Evolutionary conservation across 1,140 invertebrate genomes (phyloP).

Genomic region (Aphelenchoides besseyi): DNA sequence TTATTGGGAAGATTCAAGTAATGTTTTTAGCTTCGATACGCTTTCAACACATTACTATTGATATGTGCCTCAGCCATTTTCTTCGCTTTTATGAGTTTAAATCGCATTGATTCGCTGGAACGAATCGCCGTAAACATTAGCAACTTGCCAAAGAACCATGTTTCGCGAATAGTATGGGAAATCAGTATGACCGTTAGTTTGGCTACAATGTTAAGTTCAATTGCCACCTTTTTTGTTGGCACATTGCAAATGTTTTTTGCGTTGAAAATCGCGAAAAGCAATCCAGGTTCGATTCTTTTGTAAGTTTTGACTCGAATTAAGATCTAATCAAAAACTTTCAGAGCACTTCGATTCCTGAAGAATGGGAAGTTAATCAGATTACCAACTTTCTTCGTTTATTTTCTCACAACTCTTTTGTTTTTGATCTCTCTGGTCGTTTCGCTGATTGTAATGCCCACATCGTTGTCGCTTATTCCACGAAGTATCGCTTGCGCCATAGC

Average conservation of each 20-base stretch:
- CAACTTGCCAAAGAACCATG: background rate
- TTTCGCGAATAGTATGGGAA: background rate
- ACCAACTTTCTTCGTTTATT: constrained; percentile 4
- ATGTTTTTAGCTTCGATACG: constrained; percentile 2
- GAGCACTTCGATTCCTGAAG: constrained; percentile 4
- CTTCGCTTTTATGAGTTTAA: constrained; percentile 17
- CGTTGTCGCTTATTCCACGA: background rate
- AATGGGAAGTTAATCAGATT: background rate
- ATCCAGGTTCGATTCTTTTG: background rate
- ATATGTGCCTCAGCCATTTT: background rate
- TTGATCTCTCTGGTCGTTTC: background rate
- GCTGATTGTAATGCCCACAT: background rate
- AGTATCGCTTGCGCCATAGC: background rate
- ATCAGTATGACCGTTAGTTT: constrained; percentile 1
- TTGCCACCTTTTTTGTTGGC: background rate
- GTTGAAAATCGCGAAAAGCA: background rate
- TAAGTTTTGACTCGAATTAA: background rate
- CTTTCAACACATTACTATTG: background rate
- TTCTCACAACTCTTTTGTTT: constrained; percentile 9
- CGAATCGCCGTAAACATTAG: background rate
- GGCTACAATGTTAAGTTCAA: background rate
- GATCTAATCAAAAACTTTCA: background rate
- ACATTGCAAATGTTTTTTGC: constrained; percentile 11
- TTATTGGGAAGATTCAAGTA: background rate
- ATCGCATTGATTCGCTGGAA: background rate